A percentile compares a stretch with the other conserved stretches of the same genome.
Evolutionary conservation across 2,888 invertebrate genomes (phyloP).

Genomic region (Ectemnius cavifrons): DNA sequence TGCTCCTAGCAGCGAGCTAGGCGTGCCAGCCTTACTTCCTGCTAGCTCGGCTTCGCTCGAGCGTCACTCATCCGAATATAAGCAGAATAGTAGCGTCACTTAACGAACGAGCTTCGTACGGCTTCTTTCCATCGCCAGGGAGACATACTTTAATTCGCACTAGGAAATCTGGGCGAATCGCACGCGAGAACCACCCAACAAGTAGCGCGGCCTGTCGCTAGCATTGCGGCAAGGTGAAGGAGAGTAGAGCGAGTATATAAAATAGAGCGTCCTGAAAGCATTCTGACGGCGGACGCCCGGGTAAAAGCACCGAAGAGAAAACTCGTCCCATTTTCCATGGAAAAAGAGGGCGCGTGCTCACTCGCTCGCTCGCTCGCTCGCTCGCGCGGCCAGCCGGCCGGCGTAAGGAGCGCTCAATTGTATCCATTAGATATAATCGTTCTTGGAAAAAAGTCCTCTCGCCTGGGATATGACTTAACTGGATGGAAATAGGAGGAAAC

Average conservation of each 20-base stretch:
- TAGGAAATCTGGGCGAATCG: no score
- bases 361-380: no score
- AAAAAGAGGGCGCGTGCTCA: conserved; percentile 48
- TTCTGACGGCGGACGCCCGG: conserved; percentile 41
- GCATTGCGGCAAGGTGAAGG: conserved; percentile 22
- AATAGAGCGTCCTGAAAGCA: conserved; percentile 57
- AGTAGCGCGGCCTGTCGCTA: no score
- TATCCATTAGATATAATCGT: conserved; percentile 56
- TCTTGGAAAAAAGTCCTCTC: conserved; percentile 38
- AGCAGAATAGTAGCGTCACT: no score
- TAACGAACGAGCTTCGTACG: no score
- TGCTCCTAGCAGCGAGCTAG: not conserved
- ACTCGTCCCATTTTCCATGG: conserved; percentile 57
- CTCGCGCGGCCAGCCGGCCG: no score
- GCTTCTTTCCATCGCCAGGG: not conserved
- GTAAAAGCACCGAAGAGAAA: conserved; percentile 58
- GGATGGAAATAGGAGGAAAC: conserved; percentile 47
- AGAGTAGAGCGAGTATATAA: conserved; percentile 46
- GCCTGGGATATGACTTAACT: conserved; percentile 43
- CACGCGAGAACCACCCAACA: no score
- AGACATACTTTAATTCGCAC: not conserved
- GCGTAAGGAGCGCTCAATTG: conserved; percentile 53
- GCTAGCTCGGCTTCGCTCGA: not conserved
- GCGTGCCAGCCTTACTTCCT: not conserved
- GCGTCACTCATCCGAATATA: not conserved